Evolutionary conservation across 2,888 invertebrate species (phyloP).

Genomic region (Hesperia comma): DNA sequence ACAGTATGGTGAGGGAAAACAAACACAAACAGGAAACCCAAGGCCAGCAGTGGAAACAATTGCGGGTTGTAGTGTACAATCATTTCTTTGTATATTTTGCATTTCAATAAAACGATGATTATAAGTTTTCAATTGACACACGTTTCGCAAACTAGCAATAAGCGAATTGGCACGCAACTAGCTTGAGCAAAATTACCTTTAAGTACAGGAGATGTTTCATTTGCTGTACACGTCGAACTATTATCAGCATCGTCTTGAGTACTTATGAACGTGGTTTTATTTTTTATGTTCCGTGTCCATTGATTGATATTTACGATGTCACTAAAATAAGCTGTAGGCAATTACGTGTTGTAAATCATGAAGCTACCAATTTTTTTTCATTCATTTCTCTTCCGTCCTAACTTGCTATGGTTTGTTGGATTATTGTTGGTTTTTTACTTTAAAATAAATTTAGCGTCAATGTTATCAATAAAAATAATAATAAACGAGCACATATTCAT

Average conservation of each 20-base stretch:
- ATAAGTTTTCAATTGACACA: background rate
- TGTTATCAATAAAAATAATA: no score
- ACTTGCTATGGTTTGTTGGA: no score
- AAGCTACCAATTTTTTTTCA: no score
- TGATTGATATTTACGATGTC: background rate
- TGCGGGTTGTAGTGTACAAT: background rate
- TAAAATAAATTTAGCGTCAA: no score
- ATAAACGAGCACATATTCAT: no score
- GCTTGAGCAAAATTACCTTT: constrained; percentile 18
- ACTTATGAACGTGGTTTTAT: background rate
- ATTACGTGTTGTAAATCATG: no score
- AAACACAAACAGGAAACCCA: no score
- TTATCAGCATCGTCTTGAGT: constrained; percentile 9
- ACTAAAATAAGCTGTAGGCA: background rate
- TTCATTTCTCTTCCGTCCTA: no score
- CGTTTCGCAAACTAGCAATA: constrained; percentile 22
- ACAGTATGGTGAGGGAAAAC: no score
- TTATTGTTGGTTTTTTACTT: no score
- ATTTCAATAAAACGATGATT: constrained; percentile 12
- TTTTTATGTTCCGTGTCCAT: background rate
- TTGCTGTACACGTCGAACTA: constrained; percentile 10
- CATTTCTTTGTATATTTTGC: background rate
- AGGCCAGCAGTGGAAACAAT: background rate
- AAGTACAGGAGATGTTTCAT: constrained; percentile 33
- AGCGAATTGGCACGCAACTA: constrained; percentile 21